Percentiles rank a stretch among this genome's conserved stretches.
Conservation (phyloP, 2,888 invertebrate genomes). For the Galerucella nymphaeae region DNA sequence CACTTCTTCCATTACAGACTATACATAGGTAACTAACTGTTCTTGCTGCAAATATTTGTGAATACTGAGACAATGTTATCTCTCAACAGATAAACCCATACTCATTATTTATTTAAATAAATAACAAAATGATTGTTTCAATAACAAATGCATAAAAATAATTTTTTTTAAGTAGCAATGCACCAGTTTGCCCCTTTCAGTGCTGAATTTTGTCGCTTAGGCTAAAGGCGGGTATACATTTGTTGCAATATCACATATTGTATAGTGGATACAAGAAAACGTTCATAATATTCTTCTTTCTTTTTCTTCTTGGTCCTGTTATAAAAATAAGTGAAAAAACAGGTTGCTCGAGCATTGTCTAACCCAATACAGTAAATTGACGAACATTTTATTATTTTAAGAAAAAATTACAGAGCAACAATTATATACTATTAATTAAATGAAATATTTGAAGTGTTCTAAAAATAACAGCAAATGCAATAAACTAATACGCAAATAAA, state of each 20-base stretch:
- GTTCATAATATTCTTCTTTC: too few species aligned
- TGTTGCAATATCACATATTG: too few species aligned
- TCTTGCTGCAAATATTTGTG: slow-evolving; percentile 35
- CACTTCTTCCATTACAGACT: slow-evolving; percentile 1
- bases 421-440: too few species aligned
- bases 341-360: too few species aligned
- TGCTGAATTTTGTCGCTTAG: not conserved
- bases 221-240: too few species aligned
- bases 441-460: not conserved
- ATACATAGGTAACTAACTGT: not conserved
- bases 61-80: slow-evolving; percentile 37
- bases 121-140: slow-evolving; percentile 4
- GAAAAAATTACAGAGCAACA: too few species aligned
- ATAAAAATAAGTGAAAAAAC: too few species aligned
- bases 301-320: too few species aligned
- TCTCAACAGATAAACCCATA: slow-evolving; percentile 21
- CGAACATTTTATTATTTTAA: too few species aligned
- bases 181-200: not conserved
- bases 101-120: slow-evolving; percentile 4
- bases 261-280: too few species aligned
- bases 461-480: not conserved
- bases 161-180: not conserved
- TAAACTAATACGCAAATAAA: not conserved
- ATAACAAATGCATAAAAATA: slow-evolving; percentile 19
- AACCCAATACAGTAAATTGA: too few species aligned